Evolutionary conservation across 2,888 invertebrate genomes (phyloP).

Genomic region (Lasioglossum malachurum): DNA sequence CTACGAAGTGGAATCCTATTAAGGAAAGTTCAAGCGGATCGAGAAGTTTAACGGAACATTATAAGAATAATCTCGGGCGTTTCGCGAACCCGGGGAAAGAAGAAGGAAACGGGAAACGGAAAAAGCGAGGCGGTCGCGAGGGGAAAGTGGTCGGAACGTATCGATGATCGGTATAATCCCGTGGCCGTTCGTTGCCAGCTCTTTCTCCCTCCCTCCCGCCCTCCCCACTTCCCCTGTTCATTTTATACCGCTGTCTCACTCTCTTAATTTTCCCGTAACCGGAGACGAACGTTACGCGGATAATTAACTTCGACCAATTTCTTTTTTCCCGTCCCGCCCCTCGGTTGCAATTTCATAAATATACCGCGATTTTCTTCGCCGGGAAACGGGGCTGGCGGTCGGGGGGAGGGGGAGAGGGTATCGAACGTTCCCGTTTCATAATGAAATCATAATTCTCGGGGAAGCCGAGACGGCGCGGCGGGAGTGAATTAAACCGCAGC

Average conservation of each 20-base stretch:
- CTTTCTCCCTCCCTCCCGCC: not conserved
- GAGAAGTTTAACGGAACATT: slow-evolving; percentile 12
- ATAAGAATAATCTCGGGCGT: slow-evolving; percentile 7
- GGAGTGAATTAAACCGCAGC: slow-evolving; percentile 19
- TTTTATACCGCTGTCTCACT: not conserved
- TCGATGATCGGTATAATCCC: slow-evolving; percentile 27
- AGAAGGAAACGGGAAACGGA: not conserved
- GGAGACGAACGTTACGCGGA: slow-evolving; percentile 47
- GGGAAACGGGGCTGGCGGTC: not conserved
- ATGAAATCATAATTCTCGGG: slow-evolving; percentile 55
- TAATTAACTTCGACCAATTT: slow-evolving; percentile 51
- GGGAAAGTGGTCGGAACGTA: slow-evolving; percentile 37
- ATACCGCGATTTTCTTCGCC: slow-evolving; percentile 42
- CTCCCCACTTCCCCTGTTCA: not conserved
- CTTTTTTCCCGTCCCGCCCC: not conserved
- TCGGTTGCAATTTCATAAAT: slow-evolving; percentile 39
- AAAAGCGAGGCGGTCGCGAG: not conserved
- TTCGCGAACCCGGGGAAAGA: not conserved
- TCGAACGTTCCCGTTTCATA: slow-evolving; percentile 38
- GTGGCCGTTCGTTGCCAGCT: not conserved
- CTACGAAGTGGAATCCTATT: slow-evolving; percentile 13
- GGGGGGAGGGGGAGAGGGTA: not conserved
- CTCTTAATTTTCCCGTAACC: slow-evolving; percentile 42
- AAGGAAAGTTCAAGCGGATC: slow-evolving; percentile 10
- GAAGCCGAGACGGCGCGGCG: not conserved